Conservation (phyloP, 2,113 vertebrate species). For the Mobula hypostoma region DNA sequence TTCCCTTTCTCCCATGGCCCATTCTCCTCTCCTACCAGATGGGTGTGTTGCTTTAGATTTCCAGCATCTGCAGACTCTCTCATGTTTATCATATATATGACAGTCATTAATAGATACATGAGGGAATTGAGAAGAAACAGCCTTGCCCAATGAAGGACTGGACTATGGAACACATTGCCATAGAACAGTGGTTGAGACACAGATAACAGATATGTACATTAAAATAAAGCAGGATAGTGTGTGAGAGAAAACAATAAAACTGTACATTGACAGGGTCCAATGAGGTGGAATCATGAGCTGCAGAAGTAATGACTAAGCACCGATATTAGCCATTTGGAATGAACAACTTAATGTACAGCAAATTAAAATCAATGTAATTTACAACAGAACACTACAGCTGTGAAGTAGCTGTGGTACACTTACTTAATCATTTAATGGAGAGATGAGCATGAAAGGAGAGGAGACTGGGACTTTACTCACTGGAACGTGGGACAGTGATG, state of each 20-base stretch:
- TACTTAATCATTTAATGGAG: neutral
- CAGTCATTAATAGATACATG: neutral
- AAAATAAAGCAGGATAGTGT: neutral
- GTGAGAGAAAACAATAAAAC: no score
- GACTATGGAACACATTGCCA: neutral
- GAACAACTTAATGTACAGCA: neutral
- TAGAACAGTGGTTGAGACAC: neutral
- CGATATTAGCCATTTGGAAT: neutral
- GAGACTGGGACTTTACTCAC: no score
- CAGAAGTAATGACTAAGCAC: neutral
- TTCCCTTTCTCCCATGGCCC: no score
- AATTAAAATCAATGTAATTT: neutral
- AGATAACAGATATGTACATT: neutral
- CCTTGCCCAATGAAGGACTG: neutral
- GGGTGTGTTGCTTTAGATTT: no score
- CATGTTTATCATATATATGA: neutral
- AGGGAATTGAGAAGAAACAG: neutral
- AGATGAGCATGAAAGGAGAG: no score
- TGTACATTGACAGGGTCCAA: no score
- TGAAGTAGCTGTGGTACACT: neutral
- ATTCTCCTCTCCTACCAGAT: no score
- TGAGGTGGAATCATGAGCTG: no score
- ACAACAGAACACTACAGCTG: neutral
- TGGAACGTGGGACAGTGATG: no score
- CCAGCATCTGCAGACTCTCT: no score